phyloP scores from a whole-genome alignment of 2,113 vertebrate species.

The Coptodon rendalli region DNA sequence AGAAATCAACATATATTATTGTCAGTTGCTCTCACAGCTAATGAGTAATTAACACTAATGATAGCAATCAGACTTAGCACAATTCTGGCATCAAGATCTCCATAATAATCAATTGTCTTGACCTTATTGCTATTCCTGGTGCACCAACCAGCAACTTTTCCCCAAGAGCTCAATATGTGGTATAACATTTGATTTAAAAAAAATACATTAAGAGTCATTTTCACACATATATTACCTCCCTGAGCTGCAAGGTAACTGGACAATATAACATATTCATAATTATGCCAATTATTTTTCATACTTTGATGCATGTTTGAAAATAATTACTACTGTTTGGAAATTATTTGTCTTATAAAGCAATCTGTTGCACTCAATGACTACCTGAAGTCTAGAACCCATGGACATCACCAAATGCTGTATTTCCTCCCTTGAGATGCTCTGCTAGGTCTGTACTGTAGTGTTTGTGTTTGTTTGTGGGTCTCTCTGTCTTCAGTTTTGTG shows the following conservation, averaged over 20 bases:
- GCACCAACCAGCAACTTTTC: not conserved
- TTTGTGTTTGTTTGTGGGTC: not conserved
- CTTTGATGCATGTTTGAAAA: not conserved
- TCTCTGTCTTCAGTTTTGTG: not conserved
- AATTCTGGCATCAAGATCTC: not conserved
- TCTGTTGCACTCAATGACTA: not conserved
- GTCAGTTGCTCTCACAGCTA: constrained; percentile 5
- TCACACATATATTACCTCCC: not conserved
- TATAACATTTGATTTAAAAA: not conserved
- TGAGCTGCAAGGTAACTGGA: not conserved
- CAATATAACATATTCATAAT: not conserved
- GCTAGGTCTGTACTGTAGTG: not conserved
- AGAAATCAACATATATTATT: constrained; percentile 5
- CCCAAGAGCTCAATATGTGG: not conserved
- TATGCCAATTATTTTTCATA: not conserved
- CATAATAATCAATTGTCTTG: not conserved
- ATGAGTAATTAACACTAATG: constrained; percentile 7
- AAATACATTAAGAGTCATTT: not conserved
- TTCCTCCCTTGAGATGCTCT: not conserved
- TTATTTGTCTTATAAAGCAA: not conserved
- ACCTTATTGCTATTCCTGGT: not conserved
- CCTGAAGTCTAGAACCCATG: not conserved
- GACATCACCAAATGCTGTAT: not conserved
- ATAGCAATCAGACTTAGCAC: constrained; percentile 8
- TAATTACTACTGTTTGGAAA: not conserved